phyloP scores from a whole-genome alignment of 2,797 vertebrate genomes.

The Leptoclinus maculatus region DNA sequence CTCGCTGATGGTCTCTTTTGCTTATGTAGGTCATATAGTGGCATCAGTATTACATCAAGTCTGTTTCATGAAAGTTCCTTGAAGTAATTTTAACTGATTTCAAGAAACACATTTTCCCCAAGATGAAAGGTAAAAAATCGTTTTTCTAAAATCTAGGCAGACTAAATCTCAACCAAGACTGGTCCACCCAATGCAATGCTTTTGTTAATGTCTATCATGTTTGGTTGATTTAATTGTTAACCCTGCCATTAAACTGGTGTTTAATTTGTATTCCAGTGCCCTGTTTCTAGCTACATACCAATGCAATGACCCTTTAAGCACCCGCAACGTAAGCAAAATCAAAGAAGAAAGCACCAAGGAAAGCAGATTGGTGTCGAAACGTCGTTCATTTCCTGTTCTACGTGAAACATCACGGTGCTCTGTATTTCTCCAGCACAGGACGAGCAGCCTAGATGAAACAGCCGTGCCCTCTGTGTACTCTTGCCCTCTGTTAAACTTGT shows the following conservation, averaged over 20 bases:
- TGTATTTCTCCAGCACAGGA: slow-evolving; percentile 25
- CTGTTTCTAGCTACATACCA: not conserved
- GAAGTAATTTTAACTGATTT: too few relatives aligned
- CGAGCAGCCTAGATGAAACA: slow-evolving; percentile 55
- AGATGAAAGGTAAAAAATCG: too few relatives aligned
- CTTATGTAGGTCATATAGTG: too few relatives aligned
- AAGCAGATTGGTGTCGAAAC: not conserved
- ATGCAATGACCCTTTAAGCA: not conserved
- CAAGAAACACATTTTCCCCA: not conserved
- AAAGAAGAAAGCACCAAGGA: not conserved
- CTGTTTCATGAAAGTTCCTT: too few relatives aligned
- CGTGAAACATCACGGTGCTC: slow-evolving; percentile 22
- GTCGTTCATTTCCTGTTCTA: slow-evolving; percentile 11
- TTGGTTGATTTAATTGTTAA: not conserved
- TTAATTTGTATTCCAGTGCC: not conserved
- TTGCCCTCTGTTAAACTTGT: slow-evolving; percentile 74
- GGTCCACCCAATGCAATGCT: not conserved
- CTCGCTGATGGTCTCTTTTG: too few relatives aligned
- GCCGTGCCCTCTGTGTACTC: slow-evolving; percentile 67
- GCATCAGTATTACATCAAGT: too few relatives aligned
- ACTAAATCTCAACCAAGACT: not conserved
- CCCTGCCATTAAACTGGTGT: not conserved
- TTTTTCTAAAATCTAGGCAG: not conserved
- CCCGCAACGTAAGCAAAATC: not conserved
- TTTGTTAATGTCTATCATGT: not conserved